phyloP scores from a whole-genome alignment of 2,888 invertebrate genomes.

The Caenorhabditis afra region DNA sequence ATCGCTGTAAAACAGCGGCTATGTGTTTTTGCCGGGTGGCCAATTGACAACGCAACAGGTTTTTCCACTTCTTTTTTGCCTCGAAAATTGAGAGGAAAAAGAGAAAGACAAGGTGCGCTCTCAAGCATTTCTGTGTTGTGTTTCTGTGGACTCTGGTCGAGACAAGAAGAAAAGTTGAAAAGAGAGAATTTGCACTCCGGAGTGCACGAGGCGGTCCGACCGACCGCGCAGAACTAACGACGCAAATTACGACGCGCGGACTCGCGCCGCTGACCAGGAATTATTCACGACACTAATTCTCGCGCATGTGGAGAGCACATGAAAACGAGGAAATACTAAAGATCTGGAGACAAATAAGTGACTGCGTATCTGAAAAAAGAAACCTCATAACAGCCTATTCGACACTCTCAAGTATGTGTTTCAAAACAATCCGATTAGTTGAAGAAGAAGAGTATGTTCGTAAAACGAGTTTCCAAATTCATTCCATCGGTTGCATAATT shows the following conservation, averaged over 20 bases:
- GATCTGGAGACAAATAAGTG: no score
- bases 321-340: constrained; percentile 1
- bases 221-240: constrained; percentile 14
- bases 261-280: constrained; percentile 18
- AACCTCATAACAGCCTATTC: no score
- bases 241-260: constrained; percentile 12
- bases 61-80: constrained; percentile 7
- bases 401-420: no score
- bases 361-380: no score
- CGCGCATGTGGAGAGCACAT: constrained; percentile 21
- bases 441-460: no score
- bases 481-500: no score
- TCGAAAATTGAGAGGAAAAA: background rate
- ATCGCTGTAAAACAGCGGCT: no score
- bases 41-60: background rate
- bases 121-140: constrained; percentile 30
- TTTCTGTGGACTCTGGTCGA: constrained; percentile 38
- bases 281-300: constrained; percentile 20
- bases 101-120: constrained; percentile 7
- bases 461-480: no score
- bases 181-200: constrained; percentile 45
- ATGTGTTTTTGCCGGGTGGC: no score
- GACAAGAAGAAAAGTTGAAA: constrained; percentile 22
- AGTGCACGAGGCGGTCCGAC: constrained; percentile 36
- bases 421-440: no score